phyloP scores from a whole-genome alignment of 2,888 invertebrate genomes.

The Pyrochroa serraticornis region DNA sequence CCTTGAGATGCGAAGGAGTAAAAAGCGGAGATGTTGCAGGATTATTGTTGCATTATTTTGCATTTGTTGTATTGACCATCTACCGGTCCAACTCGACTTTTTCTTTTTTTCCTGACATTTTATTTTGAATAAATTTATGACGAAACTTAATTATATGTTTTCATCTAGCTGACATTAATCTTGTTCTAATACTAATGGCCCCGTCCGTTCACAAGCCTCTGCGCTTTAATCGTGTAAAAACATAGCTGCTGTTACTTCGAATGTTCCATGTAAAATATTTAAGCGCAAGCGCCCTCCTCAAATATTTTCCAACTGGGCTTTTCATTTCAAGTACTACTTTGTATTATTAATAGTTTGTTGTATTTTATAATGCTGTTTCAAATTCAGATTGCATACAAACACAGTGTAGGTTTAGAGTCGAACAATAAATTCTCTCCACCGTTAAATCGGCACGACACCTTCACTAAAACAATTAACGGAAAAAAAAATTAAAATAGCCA shows the following conservation, averaged over 20 bases:
- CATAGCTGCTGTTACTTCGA: slow-evolving; percentile 24
- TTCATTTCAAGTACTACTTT: slow-evolving; percentile 27
- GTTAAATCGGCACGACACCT: slow-evolving; percentile 38
- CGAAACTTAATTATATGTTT: slow-evolving; percentile 52
- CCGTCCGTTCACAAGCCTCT: slow-evolving; percentile 36
- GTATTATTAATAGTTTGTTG: slow-evolving; percentile 35
- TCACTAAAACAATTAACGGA: slow-evolving; percentile 29
- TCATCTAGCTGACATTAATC: slow-evolving; percentile 47
- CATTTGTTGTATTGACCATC: not conserved
- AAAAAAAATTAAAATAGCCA: slow-evolving; percentile 16
- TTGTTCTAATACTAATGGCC: slow-evolving; percentile 47
- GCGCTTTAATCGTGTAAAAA: slow-evolving; percentile 46
- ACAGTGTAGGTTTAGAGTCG: slow-evolving; percentile 31
- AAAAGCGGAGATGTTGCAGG: not conserved
- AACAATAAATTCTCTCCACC: slow-evolving; percentile 38
- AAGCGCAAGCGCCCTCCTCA: slow-evolving; percentile 11
- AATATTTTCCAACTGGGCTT: slow-evolving; percentile 12
- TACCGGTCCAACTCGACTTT: no score
- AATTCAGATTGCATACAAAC: slow-evolving; percentile 40
- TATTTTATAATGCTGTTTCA: slow-evolving; percentile 38
- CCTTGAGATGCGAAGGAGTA: not conserved
- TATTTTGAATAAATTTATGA: slow-evolving; percentile 51
- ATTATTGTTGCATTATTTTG: not conserved
- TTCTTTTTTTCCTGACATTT: slow-evolving; percentile 26
- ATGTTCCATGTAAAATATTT: slow-evolving; percentile 16